These are phyloP conservation scores for Heterodera filipjevi DNA, from an alignment of 2,888 invertebrate species.

Conservation along the genomic window DNA sequence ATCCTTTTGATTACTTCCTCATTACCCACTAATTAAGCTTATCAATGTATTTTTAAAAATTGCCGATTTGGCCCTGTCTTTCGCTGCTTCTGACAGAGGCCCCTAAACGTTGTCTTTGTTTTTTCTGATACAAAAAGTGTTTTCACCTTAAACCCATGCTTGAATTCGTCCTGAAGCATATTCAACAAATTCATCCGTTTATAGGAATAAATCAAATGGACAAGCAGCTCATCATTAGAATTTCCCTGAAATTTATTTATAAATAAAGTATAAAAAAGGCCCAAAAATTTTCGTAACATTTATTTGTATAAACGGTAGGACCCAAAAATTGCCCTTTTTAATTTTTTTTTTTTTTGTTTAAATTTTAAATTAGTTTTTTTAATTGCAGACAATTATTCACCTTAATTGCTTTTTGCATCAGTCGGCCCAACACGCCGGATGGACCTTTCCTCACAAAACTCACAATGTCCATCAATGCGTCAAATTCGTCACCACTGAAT, in stretches of 20 bases:
- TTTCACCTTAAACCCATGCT: slow-evolving; percentile 11
- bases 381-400: not conserved
- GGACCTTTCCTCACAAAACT: slow-evolving; percentile 23
- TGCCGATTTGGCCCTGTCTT: slow-evolving; percentile 19
- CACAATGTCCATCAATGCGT: slow-evolving; percentile 59
- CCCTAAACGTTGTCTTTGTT: not conserved
- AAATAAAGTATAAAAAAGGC: not conserved
- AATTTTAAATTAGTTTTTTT: not conserved
- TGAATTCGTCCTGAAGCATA: slow-evolving; percentile 13
- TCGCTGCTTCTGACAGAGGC: slow-evolving; percentile 10
- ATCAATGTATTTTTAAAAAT: slow-evolving; percentile 13
- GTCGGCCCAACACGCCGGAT: slow-evolving; percentile 12
- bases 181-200: slow-evolving; percentile 15
- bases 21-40: slow-evolving; percentile 3
- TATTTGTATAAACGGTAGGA: too few relatives aligned
- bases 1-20: too few relatives aligned
- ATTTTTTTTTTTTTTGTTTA: not conserved
- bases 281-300: not conserved
- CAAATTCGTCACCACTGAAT: slow-evolving; percentile 66
- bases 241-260: not conserved
- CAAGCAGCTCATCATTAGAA: slow-evolving; percentile 17
- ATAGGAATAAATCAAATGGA: slow-evolving; percentile 28
- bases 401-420: slow-evolving; percentile 20
- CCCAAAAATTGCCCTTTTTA: too few relatives aligned
- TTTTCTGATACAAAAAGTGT: not conserved